phyloP scores from a whole-genome alignment of 2,113 vertebrate species.

The Ibidorhyncha struthersii region DNA sequence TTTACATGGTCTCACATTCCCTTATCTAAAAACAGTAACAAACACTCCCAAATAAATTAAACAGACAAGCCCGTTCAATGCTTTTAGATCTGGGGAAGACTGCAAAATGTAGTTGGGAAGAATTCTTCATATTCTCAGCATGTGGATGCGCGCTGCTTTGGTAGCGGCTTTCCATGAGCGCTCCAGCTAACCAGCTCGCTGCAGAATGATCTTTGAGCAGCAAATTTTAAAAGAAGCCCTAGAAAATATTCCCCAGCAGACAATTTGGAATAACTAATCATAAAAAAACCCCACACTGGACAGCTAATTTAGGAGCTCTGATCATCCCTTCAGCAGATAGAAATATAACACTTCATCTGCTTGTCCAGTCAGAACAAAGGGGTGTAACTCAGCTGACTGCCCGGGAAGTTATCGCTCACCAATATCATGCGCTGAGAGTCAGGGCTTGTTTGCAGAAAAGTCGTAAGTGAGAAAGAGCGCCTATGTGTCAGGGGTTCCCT shows the following conservation, averaged over 20 bases:
- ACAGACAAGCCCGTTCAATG: neutral
- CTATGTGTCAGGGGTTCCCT: neutral
- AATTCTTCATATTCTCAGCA: neutral
- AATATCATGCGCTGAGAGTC: neutral
- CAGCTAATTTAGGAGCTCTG: neutral
- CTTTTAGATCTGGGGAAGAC: neutral
- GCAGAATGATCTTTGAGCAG: neutral
- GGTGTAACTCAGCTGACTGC: neutral
- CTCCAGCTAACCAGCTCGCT: neutral
- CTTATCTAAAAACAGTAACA: neutral
- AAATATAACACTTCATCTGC: neutral
- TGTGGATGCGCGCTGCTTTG: neutral
- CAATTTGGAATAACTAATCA: neutral
- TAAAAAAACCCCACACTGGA: neutral
- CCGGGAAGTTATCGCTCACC: neutral
- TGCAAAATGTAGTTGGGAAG: neutral
- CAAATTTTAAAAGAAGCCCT: neutral
- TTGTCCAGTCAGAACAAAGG: neutral
- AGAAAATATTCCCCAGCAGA: neutral
- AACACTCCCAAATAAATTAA: neutral
- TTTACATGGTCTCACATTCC: neutral
- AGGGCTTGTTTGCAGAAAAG: neutral
- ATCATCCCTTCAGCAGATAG: neutral
- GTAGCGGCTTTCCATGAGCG: neutral
- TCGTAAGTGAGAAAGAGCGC: accelerated